These are phyloP conservation scores for Chalcosyrphus nemorum DNA, from an alignment of 2,888 invertebrate genomes.

Conservation along the genomic window DNA sequence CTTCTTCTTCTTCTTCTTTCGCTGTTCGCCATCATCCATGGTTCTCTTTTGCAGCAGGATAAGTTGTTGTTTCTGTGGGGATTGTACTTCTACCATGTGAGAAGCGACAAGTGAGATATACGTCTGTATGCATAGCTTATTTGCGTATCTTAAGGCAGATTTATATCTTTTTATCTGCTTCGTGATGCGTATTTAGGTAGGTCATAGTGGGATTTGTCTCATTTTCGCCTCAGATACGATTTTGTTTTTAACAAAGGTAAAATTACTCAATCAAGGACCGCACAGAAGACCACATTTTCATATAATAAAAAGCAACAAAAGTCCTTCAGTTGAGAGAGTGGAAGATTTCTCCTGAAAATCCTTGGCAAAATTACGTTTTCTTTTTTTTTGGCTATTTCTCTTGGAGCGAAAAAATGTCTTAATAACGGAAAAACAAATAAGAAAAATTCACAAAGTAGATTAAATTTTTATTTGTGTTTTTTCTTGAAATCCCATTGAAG, in stretches of 20 bases:
- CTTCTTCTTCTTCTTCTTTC: too few species aligned
- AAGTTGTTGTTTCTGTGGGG: background rate
- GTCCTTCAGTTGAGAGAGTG: background rate
- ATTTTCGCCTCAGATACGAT: background rate
- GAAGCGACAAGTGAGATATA: constrained; percentile 4
- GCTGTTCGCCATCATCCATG: too few species aligned
- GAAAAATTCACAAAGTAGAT: background rate
- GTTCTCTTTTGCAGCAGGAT: background rate
- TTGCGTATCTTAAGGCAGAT: constrained; percentile 2
- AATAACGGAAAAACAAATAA: background rate
- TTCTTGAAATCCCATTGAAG: background rate
- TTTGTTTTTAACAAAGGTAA: background rate
- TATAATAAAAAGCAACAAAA: background rate
- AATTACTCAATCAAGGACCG: constrained; percentile 5
- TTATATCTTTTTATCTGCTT: background rate
- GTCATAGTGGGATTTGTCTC: background rate
- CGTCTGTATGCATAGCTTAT: too few species aligned
- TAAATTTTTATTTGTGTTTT: background rate
- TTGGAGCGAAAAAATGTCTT: background rate
- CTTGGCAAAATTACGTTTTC: background rate
- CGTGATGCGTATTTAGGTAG: constrained; percentile 5
- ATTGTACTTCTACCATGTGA: background rate
- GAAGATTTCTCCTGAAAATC: background rate
- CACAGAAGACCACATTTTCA: background rate
- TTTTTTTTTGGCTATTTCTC: background rate